Base-by-base conservation (phyloP, 2,113 vertebrate genomes). In the zebrafish (Danio rerio) region DNA sequence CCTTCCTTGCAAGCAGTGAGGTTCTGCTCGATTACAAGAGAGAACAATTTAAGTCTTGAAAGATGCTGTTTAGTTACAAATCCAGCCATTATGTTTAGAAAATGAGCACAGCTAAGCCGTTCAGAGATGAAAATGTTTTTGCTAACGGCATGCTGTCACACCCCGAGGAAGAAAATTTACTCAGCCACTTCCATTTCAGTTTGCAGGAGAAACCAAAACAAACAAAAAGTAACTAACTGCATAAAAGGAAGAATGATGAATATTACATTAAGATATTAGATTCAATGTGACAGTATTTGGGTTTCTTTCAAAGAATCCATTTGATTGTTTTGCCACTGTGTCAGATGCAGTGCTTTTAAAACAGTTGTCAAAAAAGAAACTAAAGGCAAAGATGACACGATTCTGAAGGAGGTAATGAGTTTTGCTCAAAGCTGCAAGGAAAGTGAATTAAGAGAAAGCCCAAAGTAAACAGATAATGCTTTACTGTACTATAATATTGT, bases 351-450 rank as follows among this genome's bases (percentile, higher is more conserved):
- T 73, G 50, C 52, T 43, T 73, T n/a, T 55, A 55, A 53, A 13
- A 40, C n/a, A 42, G 50, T 42, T 73, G 71, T 73, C 31, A 73
- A 53, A 73, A 31, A 56, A 40, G 8, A 73, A 16, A 16, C 21
- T 55, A 56, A 56, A 56, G 15, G 20, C 8, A 42, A 53, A 56
- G 31, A 31, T 74, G 31, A 74, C 15, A 74, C 6, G 58, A 78
- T 78, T 71, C 47, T 2, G 9, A 20, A 55, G 5, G 50, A 43
- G 61, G 16, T 79, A 56, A 68, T 68, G 49, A 6, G 45, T 81
- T 59, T 31, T 45, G 85, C 77, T 86, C 83, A 73, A 89, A 83
- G 88, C 88, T 84, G 88, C 61, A 88, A 85, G 86, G 89, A 88
- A 83, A 92, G 84, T 68, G 78, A 63, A 40, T 15, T 18, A 21